These are phyloP conservation scores for Cyclopterus lumpus DNA, from an alignment of 2,797 vertebrate species.

Conservation along the genomic window DNA sequence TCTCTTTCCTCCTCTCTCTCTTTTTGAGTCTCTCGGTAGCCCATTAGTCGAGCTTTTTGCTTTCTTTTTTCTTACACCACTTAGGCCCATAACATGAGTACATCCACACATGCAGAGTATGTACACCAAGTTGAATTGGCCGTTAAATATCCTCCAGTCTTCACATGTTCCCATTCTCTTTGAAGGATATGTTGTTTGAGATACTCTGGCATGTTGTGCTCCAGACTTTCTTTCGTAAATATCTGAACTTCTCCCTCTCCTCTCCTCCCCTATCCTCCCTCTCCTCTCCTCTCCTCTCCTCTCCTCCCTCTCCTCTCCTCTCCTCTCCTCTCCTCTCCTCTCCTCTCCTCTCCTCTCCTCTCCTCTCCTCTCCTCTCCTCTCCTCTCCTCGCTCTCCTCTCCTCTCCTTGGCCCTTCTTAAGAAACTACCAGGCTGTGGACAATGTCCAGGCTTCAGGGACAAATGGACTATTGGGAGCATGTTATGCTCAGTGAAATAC, in stretches of 20 bases:
- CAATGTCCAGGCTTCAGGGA: no score
- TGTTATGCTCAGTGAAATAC: no score
- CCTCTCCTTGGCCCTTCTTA: no score
- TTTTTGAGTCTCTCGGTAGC: constrained; percentile 48
- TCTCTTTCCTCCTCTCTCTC: constrained; percentile 18
- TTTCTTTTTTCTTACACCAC: constrained; percentile 41
- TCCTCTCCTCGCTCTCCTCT: no score
- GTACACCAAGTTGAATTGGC: constrained; percentile 35
- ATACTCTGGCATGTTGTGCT: constrained; percentile 19
- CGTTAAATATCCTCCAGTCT: constrained; percentile 48
- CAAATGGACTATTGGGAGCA: no score
- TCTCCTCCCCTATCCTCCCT: constrained; percentile 1
- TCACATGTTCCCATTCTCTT: constrained; percentile 46
- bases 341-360: no score
- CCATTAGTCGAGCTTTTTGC: constrained; percentile 62
- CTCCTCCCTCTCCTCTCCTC: no score
- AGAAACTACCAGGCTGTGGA: no score
- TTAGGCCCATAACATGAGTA: constrained; percentile 31
- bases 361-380: no score
- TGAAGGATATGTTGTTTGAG: constrained; percentile 36
- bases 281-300: no score
- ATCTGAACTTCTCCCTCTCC: constrained; percentile 17
- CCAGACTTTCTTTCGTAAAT: constrained; percentile 27
- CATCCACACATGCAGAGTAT: constrained; percentile 37
- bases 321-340: no score